Conservation (phyloP, 2,888 invertebrate genomes). For the Andrena fulva region DNA sequence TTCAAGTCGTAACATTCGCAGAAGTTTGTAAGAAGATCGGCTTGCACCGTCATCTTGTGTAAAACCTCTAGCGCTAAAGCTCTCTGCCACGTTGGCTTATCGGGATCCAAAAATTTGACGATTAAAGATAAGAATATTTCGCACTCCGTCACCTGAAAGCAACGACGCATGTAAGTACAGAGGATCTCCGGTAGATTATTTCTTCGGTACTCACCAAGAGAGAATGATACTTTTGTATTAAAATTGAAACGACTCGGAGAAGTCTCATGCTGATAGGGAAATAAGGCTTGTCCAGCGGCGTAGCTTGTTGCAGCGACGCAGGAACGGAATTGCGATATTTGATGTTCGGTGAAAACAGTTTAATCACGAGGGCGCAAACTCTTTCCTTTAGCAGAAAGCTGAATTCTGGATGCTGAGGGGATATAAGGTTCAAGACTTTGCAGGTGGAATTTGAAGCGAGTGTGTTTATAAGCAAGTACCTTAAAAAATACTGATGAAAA, state of each 20-base stretch:
- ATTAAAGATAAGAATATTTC: constrained; percentile 99
- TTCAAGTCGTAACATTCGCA: constrained; percentile 98
- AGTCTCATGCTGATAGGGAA: constrained; percentile 99
- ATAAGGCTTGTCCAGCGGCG: constrained; percentile 94
- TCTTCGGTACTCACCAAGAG: constrained; percentile 89
- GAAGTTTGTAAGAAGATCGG: constrained; percentile 94
- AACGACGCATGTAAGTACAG: neutral
- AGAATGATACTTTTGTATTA: constrained; percentile 96
- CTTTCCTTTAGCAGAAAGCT: constrained; percentile 97
- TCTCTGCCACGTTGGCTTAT: constrained; percentile 98
- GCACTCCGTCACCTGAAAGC: constrained; percentile 95
- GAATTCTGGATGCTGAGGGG: constrained; percentile 95
- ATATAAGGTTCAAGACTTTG: constrained; percentile 24
- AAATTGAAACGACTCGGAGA: constrained; percentile 95
- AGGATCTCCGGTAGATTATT: neutral
- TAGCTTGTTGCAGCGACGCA: constrained; percentile 88
- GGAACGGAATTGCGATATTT: constrained; percentile 91
- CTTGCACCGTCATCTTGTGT: constrained; percentile 96
- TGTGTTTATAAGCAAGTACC: constrained; percentile 84
- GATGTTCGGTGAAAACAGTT: constrained; percentile 99
- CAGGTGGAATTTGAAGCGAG: neutral
- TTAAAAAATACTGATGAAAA: constrained; percentile 94
- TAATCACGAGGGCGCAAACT: constrained; percentile 99
- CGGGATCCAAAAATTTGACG: constrained; percentile 98
- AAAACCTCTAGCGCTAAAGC: constrained; percentile 97